These are phyloP conservation scores for Rhingia rostrata DNA, from an alignment of 2,888 invertebrate species.

Conservation along the genomic window DNA sequence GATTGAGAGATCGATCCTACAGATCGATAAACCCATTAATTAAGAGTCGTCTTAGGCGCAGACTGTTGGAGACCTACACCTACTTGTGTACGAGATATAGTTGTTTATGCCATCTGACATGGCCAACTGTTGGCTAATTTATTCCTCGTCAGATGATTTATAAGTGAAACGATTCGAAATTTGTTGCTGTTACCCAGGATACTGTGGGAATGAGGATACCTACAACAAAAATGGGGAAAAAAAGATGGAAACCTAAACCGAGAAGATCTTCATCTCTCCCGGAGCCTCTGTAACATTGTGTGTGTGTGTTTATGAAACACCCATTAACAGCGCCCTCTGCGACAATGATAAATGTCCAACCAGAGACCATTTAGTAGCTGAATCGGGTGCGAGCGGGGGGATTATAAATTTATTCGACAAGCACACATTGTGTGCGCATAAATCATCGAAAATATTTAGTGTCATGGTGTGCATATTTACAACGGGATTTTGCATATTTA, in stretches of 20 bases:
- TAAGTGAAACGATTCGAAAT: constrained; percentile 65
- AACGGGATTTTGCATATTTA: constrained; percentile 73
- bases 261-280: constrained; percentile 56
- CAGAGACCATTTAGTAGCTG: constrained; percentile 67
- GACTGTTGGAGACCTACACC: constrained; percentile 17
- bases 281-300: constrained; percentile 17
- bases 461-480: constrained; percentile 70
- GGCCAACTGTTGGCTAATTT: constrained; percentile 73
- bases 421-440: constrained; percentile 73
- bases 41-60: constrained; percentile 28
- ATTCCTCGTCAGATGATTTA: constrained; percentile 69
- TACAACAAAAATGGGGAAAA: constrained; percentile 3
- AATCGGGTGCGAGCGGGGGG: constrained; percentile 37
- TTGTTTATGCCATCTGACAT: constrained; percentile 72
- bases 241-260: constrained; percentile 41
- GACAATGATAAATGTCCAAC: constrained; percentile 71
- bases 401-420: constrained; percentile 74
- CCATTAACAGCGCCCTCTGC: constrained; percentile 71
- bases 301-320: constrained; percentile 49
- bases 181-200: constrained; percentile 38
- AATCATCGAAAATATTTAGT: constrained; percentile 74
- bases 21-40: constrained; percentile 73
- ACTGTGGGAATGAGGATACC: constrained; percentile 16
- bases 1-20: constrained; percentile 73
- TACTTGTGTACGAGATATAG: constrained; percentile 59